These are phyloP conservation scores for Nephrotoma appendiculata DNA, from an alignment of 2,888 invertebrate genomes.

Conservation along the genomic window DNA sequence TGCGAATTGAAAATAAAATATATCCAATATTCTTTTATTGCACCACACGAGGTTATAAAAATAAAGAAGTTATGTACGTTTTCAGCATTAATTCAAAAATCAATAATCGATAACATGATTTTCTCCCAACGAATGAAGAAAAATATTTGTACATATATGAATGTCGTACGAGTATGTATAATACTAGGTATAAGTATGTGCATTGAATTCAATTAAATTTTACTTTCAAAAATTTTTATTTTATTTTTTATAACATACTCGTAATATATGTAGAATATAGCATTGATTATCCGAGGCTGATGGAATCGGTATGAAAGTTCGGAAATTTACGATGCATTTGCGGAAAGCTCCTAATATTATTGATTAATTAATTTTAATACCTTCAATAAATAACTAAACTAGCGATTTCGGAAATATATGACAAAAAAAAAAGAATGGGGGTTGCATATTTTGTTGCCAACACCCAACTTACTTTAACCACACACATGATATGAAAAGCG, in stretches of 20 bases:
- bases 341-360: too few species aligned
- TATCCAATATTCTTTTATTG: not conserved
- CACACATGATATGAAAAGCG: too few species aligned
- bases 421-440: too few species aligned
- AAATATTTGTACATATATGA: not conserved
- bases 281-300: too few species aligned
- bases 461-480: too few species aligned
- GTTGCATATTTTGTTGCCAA: too few species aligned
- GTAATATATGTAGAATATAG: too few species aligned
- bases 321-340: too few species aligned
- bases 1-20: not conserved
- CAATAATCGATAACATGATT: not conserved
- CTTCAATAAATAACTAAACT: too few species aligned
- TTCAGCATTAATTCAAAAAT: not conserved
- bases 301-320: too few species aligned
- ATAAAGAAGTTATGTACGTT: not conserved
- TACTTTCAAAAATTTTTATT: not conserved
- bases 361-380: too few species aligned
- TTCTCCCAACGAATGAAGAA: not conserved
- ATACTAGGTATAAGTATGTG: not conserved
- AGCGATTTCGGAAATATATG: too few species aligned
- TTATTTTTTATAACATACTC: not conserved
- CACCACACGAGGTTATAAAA: not conserved
- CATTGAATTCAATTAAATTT: not conserved
- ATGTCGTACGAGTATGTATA: not conserved